Conservation (phyloP, 2,888 invertebrate genomes). For the Drosophila aldrichi region DNA sequence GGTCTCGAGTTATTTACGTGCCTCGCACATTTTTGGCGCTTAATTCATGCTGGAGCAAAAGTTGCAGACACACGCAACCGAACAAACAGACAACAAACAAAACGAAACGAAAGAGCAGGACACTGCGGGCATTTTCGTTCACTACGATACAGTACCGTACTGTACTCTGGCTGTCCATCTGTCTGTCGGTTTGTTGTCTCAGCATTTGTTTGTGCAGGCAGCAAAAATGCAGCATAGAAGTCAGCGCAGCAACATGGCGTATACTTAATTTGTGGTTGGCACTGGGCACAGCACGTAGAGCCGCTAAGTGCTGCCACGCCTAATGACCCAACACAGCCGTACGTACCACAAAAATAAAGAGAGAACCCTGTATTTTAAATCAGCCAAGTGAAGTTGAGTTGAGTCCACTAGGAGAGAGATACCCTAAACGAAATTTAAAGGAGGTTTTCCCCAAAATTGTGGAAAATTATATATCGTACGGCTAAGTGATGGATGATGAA, state of each 20-base stretch:
- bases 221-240: conserved; percentile 57
- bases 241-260: conserved; percentile 50
- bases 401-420: neutral
- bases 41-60: conserved; percentile 58
- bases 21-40: conserved; percentile 74
- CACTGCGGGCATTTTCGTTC: conserved; percentile 50
- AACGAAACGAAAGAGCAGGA: conserved; percentile 19
- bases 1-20: conserved; percentile 72
- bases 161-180: neutral
- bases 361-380: neutral
- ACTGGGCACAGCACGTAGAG: conserved; percentile 60
- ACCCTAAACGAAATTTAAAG: neutral
- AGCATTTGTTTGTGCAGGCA: conserved; percentile 61
- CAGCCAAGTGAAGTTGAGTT: neutral
- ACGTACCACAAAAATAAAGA: conserved; percentile 9
- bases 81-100: conserved; percentile 31
- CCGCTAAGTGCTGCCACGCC: conserved; percentile 64
- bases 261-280: conserved; percentile 70
- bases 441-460: neutral
- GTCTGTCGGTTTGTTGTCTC: conserved; percentile 54
- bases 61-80: conserved; percentile 47
- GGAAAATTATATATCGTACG: too few relatives aligned
- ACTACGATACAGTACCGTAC: neutral
- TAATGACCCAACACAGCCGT: conserved; percentile 58
- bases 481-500: too few relatives aligned